Evolutionary conservation across 2,797 vertebrate genomes (phyloP), one percentile per base, ranked within the genome.

Genomic region (Falco cherrug): DNA sequence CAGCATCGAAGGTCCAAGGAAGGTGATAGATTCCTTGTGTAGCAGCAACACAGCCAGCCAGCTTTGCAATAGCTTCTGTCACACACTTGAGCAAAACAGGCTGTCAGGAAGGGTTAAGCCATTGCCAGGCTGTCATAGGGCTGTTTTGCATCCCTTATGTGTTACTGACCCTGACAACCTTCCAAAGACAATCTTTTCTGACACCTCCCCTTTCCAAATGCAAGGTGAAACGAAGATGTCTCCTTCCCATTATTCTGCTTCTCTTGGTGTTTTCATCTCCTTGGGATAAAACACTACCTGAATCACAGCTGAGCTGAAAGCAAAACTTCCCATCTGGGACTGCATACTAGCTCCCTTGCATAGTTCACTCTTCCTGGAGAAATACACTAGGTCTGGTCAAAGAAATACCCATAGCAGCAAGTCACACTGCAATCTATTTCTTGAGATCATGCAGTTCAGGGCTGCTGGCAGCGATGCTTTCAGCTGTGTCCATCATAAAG

Each of bases 131-230:
- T 95, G 48, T 77, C 39, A 28, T 9, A 11, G 69, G 75, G 63
- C 67, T 95, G 73, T 71, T 93, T 74, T 90, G 39, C 64, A 60
- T 31, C 85, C 90, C 69, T 71, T 6, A 4, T 50, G 41, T 79
- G 69, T 48, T 79, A 39, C 45, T 75, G 76, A 76, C 90, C 87
- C 77, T 81, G 54, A 86, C 45, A 90, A 90, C 93, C 24, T 14
- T 91, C 87, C 80, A 50, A 73, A 50, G 76, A 76, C 61, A 94
- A 37, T 60, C 60, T 89, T 68, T 68, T 76, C 93, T 84, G 73
- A 74, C 75, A 89, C 79, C 37, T 73, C 25, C 69, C n/a, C 83
- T 85, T 95, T 90, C 91, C 63, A 90, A 95, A 68, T 10, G 21
- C 26, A 71, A 90, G 51, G 74, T 86, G 80, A 95, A 88, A 82